Conservation (phyloP, 1,140 invertebrate genomes). For the Venturia canescens region DNA sequence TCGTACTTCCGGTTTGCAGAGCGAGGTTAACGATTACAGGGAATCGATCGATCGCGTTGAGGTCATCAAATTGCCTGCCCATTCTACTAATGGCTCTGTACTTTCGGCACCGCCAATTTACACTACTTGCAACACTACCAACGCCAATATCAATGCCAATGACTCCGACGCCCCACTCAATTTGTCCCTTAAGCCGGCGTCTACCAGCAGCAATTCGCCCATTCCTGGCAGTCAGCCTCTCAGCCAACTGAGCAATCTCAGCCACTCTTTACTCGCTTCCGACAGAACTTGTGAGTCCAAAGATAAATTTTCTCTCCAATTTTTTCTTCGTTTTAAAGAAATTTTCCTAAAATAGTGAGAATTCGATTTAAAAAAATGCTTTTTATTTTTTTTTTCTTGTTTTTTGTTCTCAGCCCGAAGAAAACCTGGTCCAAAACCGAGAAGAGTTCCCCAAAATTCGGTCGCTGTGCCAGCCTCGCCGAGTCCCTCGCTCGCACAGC, state of each 20-base stretch:
- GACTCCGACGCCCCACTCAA: slow-evolving; percentile 88
- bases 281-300: slow-evolving; percentile 78
- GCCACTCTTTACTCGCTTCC: slow-evolving; percentile 73
- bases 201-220: slow-evolving; percentile 72
- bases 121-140: slow-evolving; percentile 70
- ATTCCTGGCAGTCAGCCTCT: slow-evolving; percentile 75
- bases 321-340: not conserved
- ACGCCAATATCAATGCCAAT: slow-evolving; percentile 71
- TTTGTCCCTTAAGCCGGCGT: slow-evolving; percentile 86
- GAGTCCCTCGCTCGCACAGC: slow-evolving; percentile 77
- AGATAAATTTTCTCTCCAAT: no score
- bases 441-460: slow-evolving; percentile 81
- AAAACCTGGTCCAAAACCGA: slow-evolving; percentile 85
- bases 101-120: slow-evolving; percentile 72
- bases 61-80: slow-evolving; percentile 85
- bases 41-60: slow-evolving; percentile 82
- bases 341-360: no score
- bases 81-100: slow-evolving; percentile 75
- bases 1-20: slow-evolving; percentile 65
- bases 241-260: slow-evolving; percentile 79
- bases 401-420: slow-evolving; percentile 78
- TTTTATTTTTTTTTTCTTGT: slow-evolving; percentile 14
- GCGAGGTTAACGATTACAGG: slow-evolving; percentile 69
- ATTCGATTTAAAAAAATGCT: no score
- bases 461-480: slow-evolving; percentile 76